These are phyloP conservation scores for Oreocharis arfaki DNA, from an alignment of 2,113 vertebrate species.

Conservation along the genomic window DNA sequence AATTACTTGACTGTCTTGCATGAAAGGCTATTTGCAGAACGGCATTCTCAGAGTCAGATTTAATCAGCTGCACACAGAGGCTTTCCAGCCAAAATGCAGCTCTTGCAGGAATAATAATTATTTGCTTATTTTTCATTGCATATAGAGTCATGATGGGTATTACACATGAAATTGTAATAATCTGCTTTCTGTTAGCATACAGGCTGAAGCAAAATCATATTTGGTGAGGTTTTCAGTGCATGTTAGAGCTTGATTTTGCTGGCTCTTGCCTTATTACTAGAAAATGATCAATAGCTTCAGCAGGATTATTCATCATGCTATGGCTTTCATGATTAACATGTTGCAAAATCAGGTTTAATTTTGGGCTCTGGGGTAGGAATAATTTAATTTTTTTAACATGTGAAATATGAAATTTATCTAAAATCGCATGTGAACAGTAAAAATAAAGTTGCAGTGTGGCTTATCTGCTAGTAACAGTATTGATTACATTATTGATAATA, in stretches of 20 bases:
- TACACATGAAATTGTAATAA: background rate
- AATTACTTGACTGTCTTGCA: background rate
- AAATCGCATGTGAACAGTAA: background rate
- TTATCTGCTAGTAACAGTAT: background rate
- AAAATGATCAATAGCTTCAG: background rate
- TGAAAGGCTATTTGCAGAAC: background rate
- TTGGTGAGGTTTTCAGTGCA: background rate
- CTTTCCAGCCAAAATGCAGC: background rate
- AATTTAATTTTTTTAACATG: background rate
- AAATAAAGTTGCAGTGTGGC: background rate
- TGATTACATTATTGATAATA: background rate
- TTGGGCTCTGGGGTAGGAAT: background rate
- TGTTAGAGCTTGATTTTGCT: constrained; percentile 9
- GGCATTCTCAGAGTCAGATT: background rate
- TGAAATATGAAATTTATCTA: background rate
- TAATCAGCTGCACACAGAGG: background rate
- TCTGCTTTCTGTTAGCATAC: background rate
- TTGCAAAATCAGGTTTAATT: background rate
- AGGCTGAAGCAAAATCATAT: background rate
- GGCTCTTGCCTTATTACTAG: background rate
- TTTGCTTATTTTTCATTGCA: background rate
- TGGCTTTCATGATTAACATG: background rate
- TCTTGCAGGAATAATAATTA: background rate
- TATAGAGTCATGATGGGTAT: background rate
- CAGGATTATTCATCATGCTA: background rate